Evolutionary conservation across 1,140 invertebrate genomes (phyloP).

Genomic region (Anastatus disparis): DNA sequence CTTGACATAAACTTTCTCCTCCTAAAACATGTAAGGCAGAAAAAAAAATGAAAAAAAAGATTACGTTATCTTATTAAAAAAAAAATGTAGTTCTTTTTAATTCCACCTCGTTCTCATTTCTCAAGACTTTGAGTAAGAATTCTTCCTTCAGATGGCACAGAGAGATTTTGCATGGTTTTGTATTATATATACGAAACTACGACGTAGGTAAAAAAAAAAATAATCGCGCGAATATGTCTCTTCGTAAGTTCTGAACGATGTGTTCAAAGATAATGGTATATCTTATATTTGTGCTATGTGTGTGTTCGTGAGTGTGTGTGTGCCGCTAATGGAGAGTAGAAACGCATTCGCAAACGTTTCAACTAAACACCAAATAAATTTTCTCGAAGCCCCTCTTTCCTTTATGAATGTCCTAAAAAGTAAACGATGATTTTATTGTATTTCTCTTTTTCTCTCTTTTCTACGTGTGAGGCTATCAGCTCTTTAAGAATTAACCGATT

Average conservation of each 20-base stretch:
- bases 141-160: slow-evolving; percentile 59
- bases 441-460: too few relatives aligned
- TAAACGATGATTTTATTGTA: slow-evolving; percentile 26
- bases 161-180: slow-evolving; percentile 54
- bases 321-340: slow-evolving; percentile 31
- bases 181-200: too few relatives aligned
- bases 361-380: slow-evolving; percentile 34
- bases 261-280: slow-evolving; percentile 34
- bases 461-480: background rate
- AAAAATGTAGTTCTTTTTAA: background rate
- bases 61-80: too few relatives aligned
- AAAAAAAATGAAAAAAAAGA: too few relatives aligned
- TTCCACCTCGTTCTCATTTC: background rate
- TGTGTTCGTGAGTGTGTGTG: too few relatives aligned
- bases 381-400: too few relatives aligned
- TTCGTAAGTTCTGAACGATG: background rate
- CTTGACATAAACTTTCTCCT: too few relatives aligned
- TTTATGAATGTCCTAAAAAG: too few relatives aligned
- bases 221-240: slow-evolving; percentile 24
- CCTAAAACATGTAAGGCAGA: too few relatives aligned
- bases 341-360: background rate
- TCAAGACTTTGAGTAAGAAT: too few relatives aligned
- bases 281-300: too few relatives aligned
- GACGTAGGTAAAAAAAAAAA: slow-evolving; percentile 21
- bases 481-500: slow-evolving; percentile 17